These are phyloP conservation scores for Dendrolimus kikuchii DNA, from an alignment of 1,140 invertebrate species.

Conservation along the genomic window DNA sequence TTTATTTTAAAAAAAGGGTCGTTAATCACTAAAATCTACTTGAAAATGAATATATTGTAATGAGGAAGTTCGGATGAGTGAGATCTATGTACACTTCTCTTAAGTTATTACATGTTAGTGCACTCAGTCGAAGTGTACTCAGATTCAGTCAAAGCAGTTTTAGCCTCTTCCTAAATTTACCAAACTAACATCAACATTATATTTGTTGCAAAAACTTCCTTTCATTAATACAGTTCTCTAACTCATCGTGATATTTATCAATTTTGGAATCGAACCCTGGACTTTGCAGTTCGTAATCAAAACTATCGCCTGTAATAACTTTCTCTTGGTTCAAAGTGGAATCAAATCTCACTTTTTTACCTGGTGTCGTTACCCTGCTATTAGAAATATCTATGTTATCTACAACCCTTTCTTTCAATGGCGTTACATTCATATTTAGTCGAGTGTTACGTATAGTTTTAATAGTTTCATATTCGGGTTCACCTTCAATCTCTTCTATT, in stretches of 20 bases:
- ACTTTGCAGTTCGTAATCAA: slow-evolving; percentile 55
- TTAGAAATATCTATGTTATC: slow-evolving; percentile 41
- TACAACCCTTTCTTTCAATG: slow-evolving; percentile 47
- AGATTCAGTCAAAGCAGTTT: no score
- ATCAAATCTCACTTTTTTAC: slow-evolving; percentile 69
- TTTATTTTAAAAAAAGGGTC: no score
- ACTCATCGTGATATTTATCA: slow-evolving; percentile 67
- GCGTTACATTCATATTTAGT: slow-evolving; percentile 59
- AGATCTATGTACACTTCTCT: no score
- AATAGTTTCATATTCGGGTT: slow-evolving; percentile 58
- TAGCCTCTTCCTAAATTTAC: no score
- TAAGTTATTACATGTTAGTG: no score
- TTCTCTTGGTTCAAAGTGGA: slow-evolving; percentile 66
- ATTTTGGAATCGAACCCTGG: slow-evolving; percentile 61
- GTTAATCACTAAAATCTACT: no score
- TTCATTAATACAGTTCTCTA: slow-evolving; percentile 71
- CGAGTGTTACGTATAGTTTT: slow-evolving; percentile 58
- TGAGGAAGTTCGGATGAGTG: no score
- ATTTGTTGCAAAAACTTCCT: slow-evolving; percentile 60
- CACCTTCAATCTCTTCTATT: slow-evolving; percentile 56
- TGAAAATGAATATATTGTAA: no score
- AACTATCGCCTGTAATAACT: slow-evolving; percentile 67
- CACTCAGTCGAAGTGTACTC: no score
- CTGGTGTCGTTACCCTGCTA: slow-evolving; percentile 41
- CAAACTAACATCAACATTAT: background rate